Base-by-base conservation (phyloP, 2,888 invertebrate species). In the Sthenelais limicola region DNA sequence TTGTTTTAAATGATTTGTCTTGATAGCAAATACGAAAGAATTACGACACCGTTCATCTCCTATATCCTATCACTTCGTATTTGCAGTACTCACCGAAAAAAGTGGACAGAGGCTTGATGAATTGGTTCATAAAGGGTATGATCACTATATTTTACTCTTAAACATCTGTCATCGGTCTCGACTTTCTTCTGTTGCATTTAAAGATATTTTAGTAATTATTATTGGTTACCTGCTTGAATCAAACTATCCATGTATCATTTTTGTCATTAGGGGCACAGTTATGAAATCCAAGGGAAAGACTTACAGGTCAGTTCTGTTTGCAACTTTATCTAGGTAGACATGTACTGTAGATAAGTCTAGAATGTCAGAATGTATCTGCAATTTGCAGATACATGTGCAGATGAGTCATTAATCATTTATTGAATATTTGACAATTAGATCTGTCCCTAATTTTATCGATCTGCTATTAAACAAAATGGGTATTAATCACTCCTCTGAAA, bases 61-160 rank as follows among this genome's bases (percentile, higher is more conserved):
- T n/a, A n/a, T n/a, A n/a, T n/a, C n/a, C n/a, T n/a, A n/a, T n/a
- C n/a, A n/a, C n/a, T n/a, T n/a, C n/a, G n/a, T n/a, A n/a, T n/a
- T n/a, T 82, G 71, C 78, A 88, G 86, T 82, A 76, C 86, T 91
- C 26, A 91, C 91, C 67, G 94, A 94, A 85, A 96, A 96, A 88
- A 93, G 92, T 77, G 93, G 93, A 82, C 91, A 93, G 81, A 94
- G 96, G 83, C 89, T 98, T 70, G 93, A 94, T 82, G 96, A 97
- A 88, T 91, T 98, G 82, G 93, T 97, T 76, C 92, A 89, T 73
- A 87, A 92, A 82, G 97, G 98, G 71, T 93, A 82, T 28, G 30
- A 7, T 9, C 26, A 51, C 51, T 51, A 51, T 51, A 12, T n/a
- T 51, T 51, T 51, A 51, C 21, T 21, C 51, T 21, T 51, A 9